Base-by-base conservation (phyloP, 2,888 invertebrate species). In the Fissipunctia ypsillon region DNA sequence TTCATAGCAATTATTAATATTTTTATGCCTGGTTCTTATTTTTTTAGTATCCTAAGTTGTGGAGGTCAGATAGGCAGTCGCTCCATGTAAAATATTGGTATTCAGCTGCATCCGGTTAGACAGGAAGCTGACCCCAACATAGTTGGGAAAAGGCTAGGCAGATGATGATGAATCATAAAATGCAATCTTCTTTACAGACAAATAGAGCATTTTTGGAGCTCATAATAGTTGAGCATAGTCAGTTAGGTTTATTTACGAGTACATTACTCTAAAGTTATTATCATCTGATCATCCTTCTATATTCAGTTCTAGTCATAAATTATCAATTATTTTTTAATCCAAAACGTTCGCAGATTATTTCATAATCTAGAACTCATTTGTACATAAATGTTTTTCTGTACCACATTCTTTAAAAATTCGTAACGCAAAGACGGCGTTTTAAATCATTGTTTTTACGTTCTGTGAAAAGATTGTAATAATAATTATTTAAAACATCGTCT, bases 401-500 rank as follows among this genome's bases (percentile, higher is more conserved):
- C 12, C 2, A 4, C 38, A 57, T 6, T 12, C 12, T 57, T 57
- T 7, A 31, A 48, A 50, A 72, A 43, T 25, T 35, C 35, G 52
- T 22, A 59, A 38, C 19, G 43, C 22, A 16, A 76, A 57, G 35
- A n/a, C n/a, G n/a, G n/a, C n/a, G n/a, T n/a, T n/a, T n/a, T n/a
- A n/a, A n/a, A n/a, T n/a, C n/a, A n/a, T n/a, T n/a, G n/a, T n/a
- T n/a, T n/a, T n/a, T n/a, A n/a, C n/a, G n/a, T n/a, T n/a, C n/a
- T n/a, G n/a, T n/a, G n/a, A n/a, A n/a, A n/a, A n/a, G n/a, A n/a
- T n/a, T n/a, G n/a, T n/a, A n/a, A n/a, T n/a, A n/a, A n/a, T n/a
- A n/a, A n/a, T n/a, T n/a, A n/a, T n/a, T n/a, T n/a, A 76, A 78
- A 69, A 61, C 60, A 12, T 22, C 41, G 35, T 25, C 61, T 57